Base-by-base conservation (phyloP, 1,140 invertebrate genomes). In the Drosophila setifemur region DNA sequence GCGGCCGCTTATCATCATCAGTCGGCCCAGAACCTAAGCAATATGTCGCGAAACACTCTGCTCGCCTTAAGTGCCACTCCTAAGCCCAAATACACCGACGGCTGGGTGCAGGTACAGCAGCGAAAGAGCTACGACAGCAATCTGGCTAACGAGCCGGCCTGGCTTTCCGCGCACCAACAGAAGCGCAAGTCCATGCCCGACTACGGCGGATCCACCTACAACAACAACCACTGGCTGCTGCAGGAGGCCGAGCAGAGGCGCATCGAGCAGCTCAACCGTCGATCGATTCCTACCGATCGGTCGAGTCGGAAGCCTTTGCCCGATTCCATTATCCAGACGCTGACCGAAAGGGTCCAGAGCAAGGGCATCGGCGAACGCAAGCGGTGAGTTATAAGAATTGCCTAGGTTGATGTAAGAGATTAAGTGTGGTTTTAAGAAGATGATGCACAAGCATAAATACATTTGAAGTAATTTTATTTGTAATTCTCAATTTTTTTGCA, bases 191-290 rank as follows among this genome's bases (percentile, higher is more conserved):
- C 93, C 35, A 93, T 95, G 67, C 92, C 93, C 3, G 92, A 93
- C 47, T 83, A 82, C 49, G 58, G 55, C 40, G 76, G 67, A 8
- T 45, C 81, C 2, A 61, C 76, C 16, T 82, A 85, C 18, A 93
- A 93, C 73, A 94, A 93, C 73, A 95, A 97, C 78, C 96, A 97
- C 85, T 97, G 96, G 96, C 92, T 97, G 4, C 94, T 97, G 85
- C 92, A 98, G 94, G 97, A 99, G 91, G 97, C 97, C 0, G 97
- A 98, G 89, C 95, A 97, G 72, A 92, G 97, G 35, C 92, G 97
- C 67, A 93, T 79, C 4, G 88, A 89, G 35, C 77, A 88, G 45
- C 43, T 79, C 12, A 85, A 88, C 33, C 40, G 73, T n/a, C 52
- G 58, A 11, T 64, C 69, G 0, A 77, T 83, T 63, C 79, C 87